phyloP scores from a whole-genome alignment of 2,113 vertebrate species.

The Cavia porcellus region DNA sequence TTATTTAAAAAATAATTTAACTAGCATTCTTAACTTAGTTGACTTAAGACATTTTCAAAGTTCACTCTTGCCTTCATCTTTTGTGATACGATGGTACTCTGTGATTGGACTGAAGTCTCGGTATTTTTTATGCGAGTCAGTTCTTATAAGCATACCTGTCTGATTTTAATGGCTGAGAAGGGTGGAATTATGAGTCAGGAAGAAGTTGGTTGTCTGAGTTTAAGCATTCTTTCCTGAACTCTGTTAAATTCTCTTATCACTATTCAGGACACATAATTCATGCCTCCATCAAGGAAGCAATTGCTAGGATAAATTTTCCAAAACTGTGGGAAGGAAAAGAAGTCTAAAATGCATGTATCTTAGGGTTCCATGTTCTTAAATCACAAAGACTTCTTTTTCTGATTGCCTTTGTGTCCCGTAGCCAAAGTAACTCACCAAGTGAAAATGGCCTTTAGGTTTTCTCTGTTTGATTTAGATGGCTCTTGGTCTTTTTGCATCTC shows the following conservation, averaged over 20 bases:
- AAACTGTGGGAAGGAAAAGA: conserved; percentile 33
- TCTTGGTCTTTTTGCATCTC: conserved; percentile 27
- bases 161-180: conserved; percentile 62
- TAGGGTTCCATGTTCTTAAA: conserved; percentile 65
- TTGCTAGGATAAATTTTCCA: conserved; percentile 74
- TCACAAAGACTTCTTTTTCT: conserved; percentile 51
- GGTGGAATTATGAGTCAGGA: conserved; percentile 69
- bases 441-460: conserved; percentile 51
- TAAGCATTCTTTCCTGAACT: conserved; percentile 63
- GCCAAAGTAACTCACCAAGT: conserved; percentile 50
- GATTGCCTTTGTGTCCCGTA: conserved; percentile 66
- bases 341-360: conserved; percentile 53
- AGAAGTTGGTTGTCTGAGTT: conserved; percentile 64
- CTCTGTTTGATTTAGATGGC: conserved; percentile 56
- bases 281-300: conserved; percentile 77
- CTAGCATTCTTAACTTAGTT: neutral
- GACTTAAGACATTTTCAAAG: neutral
- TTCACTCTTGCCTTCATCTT: conserved; percentile 34
- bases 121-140: conserved; percentile 57
- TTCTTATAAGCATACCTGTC: conserved; percentile 36
- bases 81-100: conserved; percentile 39
- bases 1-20: conserved; percentile 23
- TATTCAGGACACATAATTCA: conserved; percentile 75
- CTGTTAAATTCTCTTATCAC: conserved; percentile 76
- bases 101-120: conserved; percentile 30